These are phyloP conservation scores for Belonocnema kinseyi DNA, from an alignment of 1,140 invertebrate genomes.

Conservation along the genomic window DNA sequence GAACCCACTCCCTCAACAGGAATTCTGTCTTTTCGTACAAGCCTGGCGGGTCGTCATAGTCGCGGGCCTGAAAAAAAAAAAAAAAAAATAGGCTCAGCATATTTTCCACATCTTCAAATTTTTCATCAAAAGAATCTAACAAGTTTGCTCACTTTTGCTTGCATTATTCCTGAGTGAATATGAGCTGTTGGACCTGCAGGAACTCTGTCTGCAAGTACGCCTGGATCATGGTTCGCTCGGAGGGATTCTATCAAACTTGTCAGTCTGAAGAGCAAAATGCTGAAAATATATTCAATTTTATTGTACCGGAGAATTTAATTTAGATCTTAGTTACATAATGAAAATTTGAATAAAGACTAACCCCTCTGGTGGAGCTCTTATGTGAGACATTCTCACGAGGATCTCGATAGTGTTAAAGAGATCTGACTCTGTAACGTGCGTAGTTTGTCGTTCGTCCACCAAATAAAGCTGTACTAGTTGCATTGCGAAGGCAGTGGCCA, in stretches of 20 bases:
- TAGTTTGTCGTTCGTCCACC: slow-evolving; percentile 89
- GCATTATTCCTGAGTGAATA: slow-evolving; percentile 93
- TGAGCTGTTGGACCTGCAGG: slow-evolving; percentile 88
- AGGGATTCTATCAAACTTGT: slow-evolving; percentile 85
- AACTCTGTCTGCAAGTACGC: slow-evolving; percentile 82
- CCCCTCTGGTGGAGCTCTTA: slow-evolving; percentile 88
- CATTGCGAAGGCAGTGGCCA: slow-evolving; percentile 92
- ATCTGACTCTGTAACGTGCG: slow-evolving; percentile 88
- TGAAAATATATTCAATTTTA: slow-evolving; percentile 45
- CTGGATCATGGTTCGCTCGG: slow-evolving; percentile 83
- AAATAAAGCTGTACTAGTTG: slow-evolving; percentile 92
- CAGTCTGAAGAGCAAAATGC: slow-evolving; percentile 76
- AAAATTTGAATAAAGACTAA: slow-evolving; percentile 54
- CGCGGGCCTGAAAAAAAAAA: slow-evolving; percentile 80
- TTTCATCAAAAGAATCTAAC: slow-evolving; percentile 24
- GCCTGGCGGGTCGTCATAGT: slow-evolving; percentile 95
- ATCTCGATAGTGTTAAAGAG: slow-evolving; percentile 90
- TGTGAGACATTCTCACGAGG: slow-evolving; percentile 84
- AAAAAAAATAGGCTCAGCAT: slow-evolving; percentile 16
- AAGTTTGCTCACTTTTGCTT: slow-evolving; percentile 80
- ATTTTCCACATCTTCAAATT: slow-evolving; percentile 34
- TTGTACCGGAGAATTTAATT: slow-evolving; percentile 12
- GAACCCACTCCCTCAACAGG: slow-evolving; percentile 96
- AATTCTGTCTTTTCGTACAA: slow-evolving; percentile 97
- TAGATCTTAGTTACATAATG: too few species aligned